phyloP scores from a whole-genome alignment of 2,797 vertebrate species.

The Saxicola maurus region DNA sequence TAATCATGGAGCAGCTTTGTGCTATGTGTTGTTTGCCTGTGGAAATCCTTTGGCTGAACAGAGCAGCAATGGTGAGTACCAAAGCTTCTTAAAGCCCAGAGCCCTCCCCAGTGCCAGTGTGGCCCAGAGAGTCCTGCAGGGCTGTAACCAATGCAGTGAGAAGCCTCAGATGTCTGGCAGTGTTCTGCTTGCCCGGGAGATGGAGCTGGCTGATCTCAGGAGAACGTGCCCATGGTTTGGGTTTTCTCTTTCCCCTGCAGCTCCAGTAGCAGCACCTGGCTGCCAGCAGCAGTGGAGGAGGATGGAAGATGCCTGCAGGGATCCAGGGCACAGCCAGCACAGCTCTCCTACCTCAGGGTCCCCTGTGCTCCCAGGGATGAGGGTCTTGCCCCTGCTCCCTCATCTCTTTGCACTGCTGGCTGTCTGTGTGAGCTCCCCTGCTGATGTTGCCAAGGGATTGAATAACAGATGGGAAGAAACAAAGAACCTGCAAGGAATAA shows the following conservation, averaged over 20 bases:
- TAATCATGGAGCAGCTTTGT: not conserved
- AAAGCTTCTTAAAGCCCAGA: not conserved
- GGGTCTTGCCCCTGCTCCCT: not conserved
- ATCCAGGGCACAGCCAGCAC: not conserved
- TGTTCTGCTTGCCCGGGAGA: not conserved
- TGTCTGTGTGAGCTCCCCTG: not conserved
- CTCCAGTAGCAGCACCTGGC: not conserved
- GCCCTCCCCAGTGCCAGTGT: not conserved
- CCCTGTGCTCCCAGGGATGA: not conserved
- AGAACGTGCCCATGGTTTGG: accelerated
- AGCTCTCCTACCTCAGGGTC: not conserved
- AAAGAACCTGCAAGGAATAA: not conserved
- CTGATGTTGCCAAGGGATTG: not conserved
- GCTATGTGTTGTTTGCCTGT: accelerated
- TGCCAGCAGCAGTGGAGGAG: accelerated
- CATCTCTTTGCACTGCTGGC: not conserved
- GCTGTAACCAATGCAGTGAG: accelerated
- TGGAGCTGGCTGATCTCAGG: not conserved
- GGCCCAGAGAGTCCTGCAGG: not conserved
- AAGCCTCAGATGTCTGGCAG: not conserved
- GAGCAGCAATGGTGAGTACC: not conserved
- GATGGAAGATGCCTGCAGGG: not conserved
- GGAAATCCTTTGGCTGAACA: not conserved
- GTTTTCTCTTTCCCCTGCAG: not conserved
- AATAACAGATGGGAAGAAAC: not conserved